Evolutionary conservation across 2,113 vertebrate genomes (phyloP), one percentile per base, ranked within the genome.

Genomic region (Salvelinus sp.): DNA sequence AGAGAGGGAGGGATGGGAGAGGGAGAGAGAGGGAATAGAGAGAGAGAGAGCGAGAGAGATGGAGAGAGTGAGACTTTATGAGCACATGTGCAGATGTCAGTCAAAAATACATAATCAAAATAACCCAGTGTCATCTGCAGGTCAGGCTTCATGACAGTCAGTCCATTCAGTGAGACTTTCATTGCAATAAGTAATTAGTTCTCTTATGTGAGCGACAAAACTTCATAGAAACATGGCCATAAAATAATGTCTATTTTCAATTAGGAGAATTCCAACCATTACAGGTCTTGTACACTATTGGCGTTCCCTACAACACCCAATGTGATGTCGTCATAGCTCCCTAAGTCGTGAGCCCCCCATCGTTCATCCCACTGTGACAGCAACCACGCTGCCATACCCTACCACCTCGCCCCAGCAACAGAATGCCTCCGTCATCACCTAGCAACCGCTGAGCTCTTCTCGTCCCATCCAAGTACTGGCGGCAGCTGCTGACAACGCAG

Each of bases 361-460:
- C 28, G 30, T 20, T 6, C 28, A 20, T 20, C 16, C 30, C 6
- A 54, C 50, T 54, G 62, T 73, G 69, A 68, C 66, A 78, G 79
- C 25, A 30, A 47, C 67, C 67, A 76, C 73, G 48, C 68, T 30
- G 30, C 76, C 63, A 67, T 73, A 70, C 75, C 69, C 76, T 72
- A 75, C 67, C 69, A 62, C 67, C 20, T 84, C 63, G 2, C 47
- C 66, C 57, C 67, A 44, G 74, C 73, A 84, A 80, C 76, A 75
- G 76, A 87, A 90, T 90, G 82, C 85, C 73, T 79, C 68, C 18
- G 69, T 68, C 78, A 74, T 90, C 82, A 48, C 92, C 77, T 85
- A 88, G 91, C 91, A 89, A 92, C 91, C 74, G 54, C 33, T 81
- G 78, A 82, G 80, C 76, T 77, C 77, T 73, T 78, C 72, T 82